A percentile compares a stretch with the other conserved stretches of the same genome.
Conservation (phyloP, 2,888 invertebrate species). For the Lamellibrachia columna region DNA sequence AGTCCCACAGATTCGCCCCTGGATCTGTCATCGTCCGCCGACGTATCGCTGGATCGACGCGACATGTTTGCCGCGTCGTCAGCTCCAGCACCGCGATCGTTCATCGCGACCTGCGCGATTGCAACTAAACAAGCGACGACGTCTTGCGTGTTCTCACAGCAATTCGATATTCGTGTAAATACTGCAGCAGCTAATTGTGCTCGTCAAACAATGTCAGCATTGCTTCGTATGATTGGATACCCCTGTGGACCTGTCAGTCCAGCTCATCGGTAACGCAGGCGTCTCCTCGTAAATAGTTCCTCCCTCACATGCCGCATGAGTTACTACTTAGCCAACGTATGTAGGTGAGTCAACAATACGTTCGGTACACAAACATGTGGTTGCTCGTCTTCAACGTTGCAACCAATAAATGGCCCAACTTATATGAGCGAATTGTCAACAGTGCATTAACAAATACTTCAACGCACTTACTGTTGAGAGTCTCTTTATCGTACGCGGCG, state of each 20-base stretch:
- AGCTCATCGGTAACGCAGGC: too few relatives aligned
- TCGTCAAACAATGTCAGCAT: not conserved
- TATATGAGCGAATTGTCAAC: not conserved
- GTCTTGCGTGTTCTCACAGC: not conserved
- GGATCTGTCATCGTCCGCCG: constrained; percentile 3
- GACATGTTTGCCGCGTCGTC: not conserved
- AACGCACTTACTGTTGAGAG: not conserved
- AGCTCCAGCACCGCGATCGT: not conserved
- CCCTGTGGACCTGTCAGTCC: not conserved
- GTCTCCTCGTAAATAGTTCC: not conserved
- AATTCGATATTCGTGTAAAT: not conserved
- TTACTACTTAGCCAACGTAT: not conserved
- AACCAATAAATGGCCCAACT: not conserved
- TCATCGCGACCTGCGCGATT: not conserved
- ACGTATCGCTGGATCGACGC: constrained; percentile 7
- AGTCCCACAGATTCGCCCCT: not conserved
- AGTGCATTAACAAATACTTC: not conserved
- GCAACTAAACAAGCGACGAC: not conserved
- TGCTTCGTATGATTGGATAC: not conserved
- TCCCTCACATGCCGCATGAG: not conserved
- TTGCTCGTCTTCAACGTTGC: not conserved
- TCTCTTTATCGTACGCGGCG: not conserved
- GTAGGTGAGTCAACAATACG: not conserved
- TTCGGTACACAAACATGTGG: not conserved
- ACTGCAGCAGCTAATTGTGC: not conserved